Percentiles rank a stretch among this genome's conserved stretches.
phyloP scores from a whole-genome alignment of 2,797 vertebrate genomes.

The Acestrorhynchus altus region DNA sequence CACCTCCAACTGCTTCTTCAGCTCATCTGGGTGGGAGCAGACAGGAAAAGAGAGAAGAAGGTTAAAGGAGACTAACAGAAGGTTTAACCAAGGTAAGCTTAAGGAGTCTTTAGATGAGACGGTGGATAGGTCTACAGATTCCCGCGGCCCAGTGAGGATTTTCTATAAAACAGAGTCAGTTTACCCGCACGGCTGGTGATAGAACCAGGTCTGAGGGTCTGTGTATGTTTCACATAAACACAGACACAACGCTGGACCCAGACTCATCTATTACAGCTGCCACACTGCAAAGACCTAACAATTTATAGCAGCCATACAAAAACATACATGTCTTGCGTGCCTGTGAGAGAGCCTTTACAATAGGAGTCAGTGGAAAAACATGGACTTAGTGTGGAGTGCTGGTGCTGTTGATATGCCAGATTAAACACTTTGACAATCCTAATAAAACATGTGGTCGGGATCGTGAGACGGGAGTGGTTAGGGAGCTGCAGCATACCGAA shows the following conservation, averaged over 20 bases:
- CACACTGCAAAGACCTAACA: constrained; percentile 33
- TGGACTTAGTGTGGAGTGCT: neutral
- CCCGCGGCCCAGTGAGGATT: neutral
- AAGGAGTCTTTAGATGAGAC: neutral
- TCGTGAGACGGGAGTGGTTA: neutral
- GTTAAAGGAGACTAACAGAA: no score
- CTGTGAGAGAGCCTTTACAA: constrained; percentile 21
- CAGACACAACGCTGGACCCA: constrained; percentile 19
- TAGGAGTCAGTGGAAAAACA: constrained; percentile 20
- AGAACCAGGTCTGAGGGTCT: constrained; percentile 8
- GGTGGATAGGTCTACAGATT: neutral
- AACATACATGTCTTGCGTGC: constrained; percentile 43
- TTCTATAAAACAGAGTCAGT: constrained; percentile 35
- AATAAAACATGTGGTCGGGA: constrained; percentile 33
- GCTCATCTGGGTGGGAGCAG: constrained; percentile 38
- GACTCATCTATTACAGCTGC: constrained; percentile 39
- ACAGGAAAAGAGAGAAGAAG: constrained; percentile 16
- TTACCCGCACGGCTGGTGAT: constrained; percentile 22
- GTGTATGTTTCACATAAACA: constrained; percentile 48
- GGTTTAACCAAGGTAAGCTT: neutral
- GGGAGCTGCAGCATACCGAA: neutral
- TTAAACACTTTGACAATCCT: constrained; percentile 50
- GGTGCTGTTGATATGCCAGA: constrained; percentile 34
- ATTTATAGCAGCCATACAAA: constrained; percentile 37
- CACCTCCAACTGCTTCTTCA: constrained; percentile 49